These are phyloP conservation scores for Adelosebastes latens DNA, from an alignment of 2,797 vertebrate genomes.

Conservation along the genomic window DNA sequence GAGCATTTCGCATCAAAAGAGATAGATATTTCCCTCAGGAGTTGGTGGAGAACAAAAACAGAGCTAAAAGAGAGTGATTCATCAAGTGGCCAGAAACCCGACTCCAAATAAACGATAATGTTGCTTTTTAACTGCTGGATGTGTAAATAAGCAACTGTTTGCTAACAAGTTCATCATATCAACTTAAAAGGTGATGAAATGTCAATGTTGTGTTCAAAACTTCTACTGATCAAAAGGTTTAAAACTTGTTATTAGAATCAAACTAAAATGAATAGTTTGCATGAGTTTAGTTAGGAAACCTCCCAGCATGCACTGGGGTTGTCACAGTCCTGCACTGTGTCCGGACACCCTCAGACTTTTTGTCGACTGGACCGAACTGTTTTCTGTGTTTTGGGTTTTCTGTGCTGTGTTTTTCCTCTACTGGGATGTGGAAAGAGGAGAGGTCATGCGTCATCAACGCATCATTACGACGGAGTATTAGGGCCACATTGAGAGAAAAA, in stretches of 20 bases:
- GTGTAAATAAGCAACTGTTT: not conserved
- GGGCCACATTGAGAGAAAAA: no score
- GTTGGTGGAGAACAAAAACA: not conserved
- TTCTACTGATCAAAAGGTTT: not conserved
- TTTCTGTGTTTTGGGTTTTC: not conserved
- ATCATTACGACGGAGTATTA: no score
- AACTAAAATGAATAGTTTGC: not conserved
- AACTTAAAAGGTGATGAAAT: not conserved
- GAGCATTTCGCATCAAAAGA: not conserved
- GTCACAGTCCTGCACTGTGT: not conserved
- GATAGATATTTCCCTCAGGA: not conserved
- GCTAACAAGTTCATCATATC: not conserved
- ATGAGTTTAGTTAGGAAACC: not conserved
- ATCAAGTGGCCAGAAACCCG: not conserved
- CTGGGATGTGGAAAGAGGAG: no score
- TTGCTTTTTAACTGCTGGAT: not conserved
- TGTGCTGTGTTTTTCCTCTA: not conserved
- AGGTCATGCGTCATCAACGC: no score
- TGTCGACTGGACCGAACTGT: not conserved
- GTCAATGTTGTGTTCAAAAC: not conserved
- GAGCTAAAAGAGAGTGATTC: not conserved
- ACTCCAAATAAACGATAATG: not conserved
- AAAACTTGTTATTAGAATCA: not conserved
- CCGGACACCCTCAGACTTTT: not conserved
- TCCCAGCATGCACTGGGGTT: not conserved